Percentiles rank a stretch among this genome's conserved stretches.
phyloP scores from a whole-genome alignment of 2,888 invertebrate genomes.

The Gari tellinella region DNA sequence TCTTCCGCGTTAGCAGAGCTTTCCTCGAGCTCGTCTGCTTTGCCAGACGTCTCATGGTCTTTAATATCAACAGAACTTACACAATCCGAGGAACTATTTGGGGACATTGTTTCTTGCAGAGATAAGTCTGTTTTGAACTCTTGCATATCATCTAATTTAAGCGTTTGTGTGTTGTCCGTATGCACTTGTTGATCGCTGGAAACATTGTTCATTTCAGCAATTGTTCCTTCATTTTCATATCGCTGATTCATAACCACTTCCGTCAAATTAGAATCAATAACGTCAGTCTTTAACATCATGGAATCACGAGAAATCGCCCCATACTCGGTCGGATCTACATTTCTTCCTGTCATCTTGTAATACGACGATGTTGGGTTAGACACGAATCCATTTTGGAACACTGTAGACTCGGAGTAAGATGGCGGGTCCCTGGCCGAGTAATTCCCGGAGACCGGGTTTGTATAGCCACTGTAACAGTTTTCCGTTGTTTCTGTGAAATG shows the following conservation, averaged over 20 bases:
- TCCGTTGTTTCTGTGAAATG: constrained; percentile 67
- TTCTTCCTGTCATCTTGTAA: constrained; percentile 60
- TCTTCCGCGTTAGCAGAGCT: constrained; percentile 57
- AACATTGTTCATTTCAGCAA: constrained; percentile 46
- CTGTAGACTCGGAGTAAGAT: constrained; percentile 70
- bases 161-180: constrained; percentile 8
- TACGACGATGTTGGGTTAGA: constrained; percentile 60
- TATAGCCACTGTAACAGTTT: constrained; percentile 66
- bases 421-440: constrained; percentile 70
- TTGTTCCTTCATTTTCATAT: constrained; percentile 47
- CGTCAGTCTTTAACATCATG: constrained; percentile 61
- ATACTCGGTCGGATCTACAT: constrained; percentile 50
- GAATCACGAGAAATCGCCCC: constrained; percentile 54
- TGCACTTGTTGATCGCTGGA: constrained; percentile 31
- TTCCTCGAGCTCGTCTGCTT: constrained; percentile 46
- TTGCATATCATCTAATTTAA: constrained; percentile 50
- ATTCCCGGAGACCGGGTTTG: constrained; percentile 45
- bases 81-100: constrained; percentile 55
- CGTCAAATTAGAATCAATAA: constrained; percentile 52
- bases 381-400: constrained; percentile 69
- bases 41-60: constrained; percentile 37
- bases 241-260: constrained; percentile 50
- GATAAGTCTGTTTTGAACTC: constrained; percentile 60
- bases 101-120: constrained; percentile 54
- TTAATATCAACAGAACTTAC: constrained; percentile 46